These are phyloP conservation scores for Laticauda laticaudata DNA, from an alignment of 2,113 vertebrate genomes.

Conservation along the genomic window DNA sequence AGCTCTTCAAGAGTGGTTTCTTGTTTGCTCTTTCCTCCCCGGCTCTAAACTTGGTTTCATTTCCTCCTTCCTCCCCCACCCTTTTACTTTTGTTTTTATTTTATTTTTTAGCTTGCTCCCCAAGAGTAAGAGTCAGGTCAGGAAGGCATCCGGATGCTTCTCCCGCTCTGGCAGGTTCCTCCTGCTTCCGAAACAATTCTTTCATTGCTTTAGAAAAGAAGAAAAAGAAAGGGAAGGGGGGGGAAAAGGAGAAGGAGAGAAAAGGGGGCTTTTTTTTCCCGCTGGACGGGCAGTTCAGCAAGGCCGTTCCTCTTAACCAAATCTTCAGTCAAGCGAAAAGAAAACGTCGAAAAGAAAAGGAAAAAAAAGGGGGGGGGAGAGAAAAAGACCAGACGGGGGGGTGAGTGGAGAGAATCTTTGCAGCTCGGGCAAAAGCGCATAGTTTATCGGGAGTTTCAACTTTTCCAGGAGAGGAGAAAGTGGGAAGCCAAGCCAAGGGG, in stretches of 20 bases:
- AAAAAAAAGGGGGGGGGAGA: no score
- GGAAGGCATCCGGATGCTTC: slow-evolving; percentile 62
- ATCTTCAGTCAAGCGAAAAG: slow-evolving; percentile 40
- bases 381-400: no score
- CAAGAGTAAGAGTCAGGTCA: slow-evolving; percentile 34
- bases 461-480: slow-evolving; percentile 65
- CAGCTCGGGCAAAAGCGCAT: slow-evolving; percentile 25
- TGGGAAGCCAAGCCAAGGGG: slow-evolving; percentile 40
- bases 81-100: no score
- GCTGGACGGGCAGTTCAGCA: background rate
- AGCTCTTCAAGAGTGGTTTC: slow-evolving; percentile 39
- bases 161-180: slow-evolving; percentile 44
- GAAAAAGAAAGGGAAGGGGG: background rate
- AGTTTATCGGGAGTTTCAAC: slow-evolving; percentile 64
- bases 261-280: background rate
- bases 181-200: slow-evolving; percentile 43
- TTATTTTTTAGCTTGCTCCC: background rate
- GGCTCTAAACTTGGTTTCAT: slow-evolving; percentile 31
- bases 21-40: slow-evolving; percentile 21
- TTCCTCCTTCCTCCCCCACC: background rate
- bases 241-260: background rate
- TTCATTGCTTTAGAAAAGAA: slow-evolving; percentile 22
- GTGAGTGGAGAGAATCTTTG: background rate
- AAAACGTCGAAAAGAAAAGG: slow-evolving; percentile 14
- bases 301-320: slow-evolving; percentile 29